These are phyloP conservation scores for Papilio dardanus DNA, from an alignment of 1,140 invertebrate species.

Conservation along the genomic window DNA sequence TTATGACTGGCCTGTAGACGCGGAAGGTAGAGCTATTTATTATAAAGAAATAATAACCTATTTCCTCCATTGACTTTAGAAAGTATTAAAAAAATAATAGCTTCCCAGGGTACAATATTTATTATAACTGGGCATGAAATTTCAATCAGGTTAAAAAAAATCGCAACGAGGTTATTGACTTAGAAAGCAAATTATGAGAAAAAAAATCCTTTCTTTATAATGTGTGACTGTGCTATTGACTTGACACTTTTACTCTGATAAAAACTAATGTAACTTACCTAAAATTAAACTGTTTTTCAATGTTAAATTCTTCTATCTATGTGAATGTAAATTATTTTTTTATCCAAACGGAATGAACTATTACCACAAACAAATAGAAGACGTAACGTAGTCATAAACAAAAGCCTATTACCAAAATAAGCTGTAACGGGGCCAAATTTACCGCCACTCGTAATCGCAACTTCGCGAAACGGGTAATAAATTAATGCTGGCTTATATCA, in stretches of 20 bases:
- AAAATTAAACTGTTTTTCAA: no score
- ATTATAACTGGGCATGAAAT: neutral
- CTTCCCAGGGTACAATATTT: neutral
- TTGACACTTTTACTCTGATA: no score
- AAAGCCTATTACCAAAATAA: constrained; percentile 35
- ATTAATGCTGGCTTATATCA: constrained; percentile 44
- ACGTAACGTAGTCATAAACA: constrained; percentile 19
- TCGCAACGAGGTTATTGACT: no score
- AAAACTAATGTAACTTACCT: no score
- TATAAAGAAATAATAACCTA: neutral
- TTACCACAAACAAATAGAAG: neutral
- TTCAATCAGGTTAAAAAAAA: neutral
- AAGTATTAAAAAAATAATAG: neutral
- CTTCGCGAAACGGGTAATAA: constrained; percentile 50
- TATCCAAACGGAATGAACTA: neutral
- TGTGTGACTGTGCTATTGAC: no score
- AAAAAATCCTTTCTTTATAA: no score
- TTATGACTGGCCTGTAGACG: neutral
- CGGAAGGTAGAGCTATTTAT: neutral
- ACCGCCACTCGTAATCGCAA: constrained; percentile 37
- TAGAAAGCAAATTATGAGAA: no score
- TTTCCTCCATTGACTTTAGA: neutral
- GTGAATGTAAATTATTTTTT: neutral
- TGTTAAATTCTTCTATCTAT: no score
- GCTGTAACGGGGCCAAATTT: constrained; percentile 25